Conservation (phyloP, 2,797 vertebrate genomes). For the Jordanella pulchra region DNA sequence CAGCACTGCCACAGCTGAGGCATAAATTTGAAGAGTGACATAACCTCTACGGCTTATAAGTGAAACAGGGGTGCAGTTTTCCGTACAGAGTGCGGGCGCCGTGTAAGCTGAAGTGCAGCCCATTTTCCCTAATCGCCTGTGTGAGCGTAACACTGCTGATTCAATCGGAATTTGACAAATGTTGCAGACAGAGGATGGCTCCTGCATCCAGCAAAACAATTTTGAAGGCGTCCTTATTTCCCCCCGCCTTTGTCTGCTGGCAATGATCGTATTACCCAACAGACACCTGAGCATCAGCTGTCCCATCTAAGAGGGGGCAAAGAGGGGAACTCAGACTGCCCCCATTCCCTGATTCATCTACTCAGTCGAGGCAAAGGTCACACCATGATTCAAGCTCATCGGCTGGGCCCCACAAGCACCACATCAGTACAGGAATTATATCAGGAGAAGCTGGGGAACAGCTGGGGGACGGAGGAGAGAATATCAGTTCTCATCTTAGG, state of each 20-base stretch:
- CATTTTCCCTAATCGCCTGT: conserved; percentile 56
- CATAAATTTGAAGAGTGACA: conserved; percentile 54
- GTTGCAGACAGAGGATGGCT: conserved; percentile 56
- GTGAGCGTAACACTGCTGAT: conserved; percentile 63
- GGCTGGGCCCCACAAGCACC: conserved; percentile 27
- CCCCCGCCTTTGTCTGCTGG: conserved; percentile 60
- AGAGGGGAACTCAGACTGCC: conserved; percentile 61
- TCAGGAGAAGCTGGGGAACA: conserved; percentile 29
- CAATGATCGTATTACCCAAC: conserved; percentile 67
- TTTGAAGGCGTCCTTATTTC: conserved; percentile 69
- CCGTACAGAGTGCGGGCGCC: conserved; percentile 31
- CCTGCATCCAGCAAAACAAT: conserved; percentile 65
- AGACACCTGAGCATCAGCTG: conserved; percentile 71
- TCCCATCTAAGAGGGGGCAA: conserved; percentile 52
- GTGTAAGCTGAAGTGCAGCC: conserved; percentile 39
- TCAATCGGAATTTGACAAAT: conserved; percentile 72
- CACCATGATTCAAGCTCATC: conserved; percentile 50
- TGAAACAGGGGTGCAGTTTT: conserved; percentile 27
- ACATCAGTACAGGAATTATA: conserved; percentile 49
- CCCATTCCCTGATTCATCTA: conserved; percentile 59
- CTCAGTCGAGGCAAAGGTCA: conserved; percentile 56
- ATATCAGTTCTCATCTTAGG: conserved; percentile 32
- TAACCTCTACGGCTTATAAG: conserved; percentile 56
- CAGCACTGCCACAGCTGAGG: conserved; percentile 28
- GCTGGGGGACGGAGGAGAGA: conserved; percentile 13